Conservation (phyloP, 2,113 vertebrate genomes). For the Festucalex cinctus region DNA sequence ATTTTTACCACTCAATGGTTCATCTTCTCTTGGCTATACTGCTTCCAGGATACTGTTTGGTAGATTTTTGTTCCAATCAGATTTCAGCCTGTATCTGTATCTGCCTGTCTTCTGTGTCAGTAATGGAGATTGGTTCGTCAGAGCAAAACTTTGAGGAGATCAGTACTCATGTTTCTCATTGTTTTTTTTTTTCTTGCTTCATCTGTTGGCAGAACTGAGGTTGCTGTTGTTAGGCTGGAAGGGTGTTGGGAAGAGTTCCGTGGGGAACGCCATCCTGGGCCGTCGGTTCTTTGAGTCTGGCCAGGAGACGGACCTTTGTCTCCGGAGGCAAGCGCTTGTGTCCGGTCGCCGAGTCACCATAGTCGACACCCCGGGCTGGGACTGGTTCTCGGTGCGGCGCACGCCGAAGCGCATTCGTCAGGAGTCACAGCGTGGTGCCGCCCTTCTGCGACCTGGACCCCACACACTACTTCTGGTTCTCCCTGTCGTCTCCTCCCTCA, state of each 20-base stretch:
- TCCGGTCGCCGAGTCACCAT: constrained; percentile 71
- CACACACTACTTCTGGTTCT: constrained; percentile 74
- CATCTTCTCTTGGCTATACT: no score
- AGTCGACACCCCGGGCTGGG: constrained; percentile 76
- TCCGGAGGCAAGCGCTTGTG: constrained; percentile 65
- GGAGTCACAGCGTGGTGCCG: constrained; percentile 68
- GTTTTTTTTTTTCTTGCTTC: neutral
- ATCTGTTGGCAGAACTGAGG: constrained; percentile 57
- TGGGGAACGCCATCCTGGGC: constrained; percentile 73
- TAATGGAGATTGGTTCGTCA: no score
- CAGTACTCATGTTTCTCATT: neutral
- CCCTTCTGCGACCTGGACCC: constrained; percentile 71
- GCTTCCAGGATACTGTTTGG: no score
- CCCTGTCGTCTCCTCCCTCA: constrained; percentile 72
- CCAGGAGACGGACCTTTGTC: constrained; percentile 67
- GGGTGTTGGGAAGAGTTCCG: constrained; percentile 74
- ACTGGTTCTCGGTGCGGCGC: constrained; percentile 71
- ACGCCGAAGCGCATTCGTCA: constrained; percentile 67
- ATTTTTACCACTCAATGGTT: neutral
- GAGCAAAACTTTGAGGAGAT: no score
- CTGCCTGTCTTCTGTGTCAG: no score
- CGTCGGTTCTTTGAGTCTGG: constrained; percentile 69
- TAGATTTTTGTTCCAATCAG: no score
- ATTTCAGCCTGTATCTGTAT: no score
- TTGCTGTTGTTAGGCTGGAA: constrained; percentile 74